Evolutionary conservation across 2,113 vertebrate genomes (phyloP), one percentile per base, ranked within the genome.

Genomic region (Picathartes gymnocephalus): DNA sequence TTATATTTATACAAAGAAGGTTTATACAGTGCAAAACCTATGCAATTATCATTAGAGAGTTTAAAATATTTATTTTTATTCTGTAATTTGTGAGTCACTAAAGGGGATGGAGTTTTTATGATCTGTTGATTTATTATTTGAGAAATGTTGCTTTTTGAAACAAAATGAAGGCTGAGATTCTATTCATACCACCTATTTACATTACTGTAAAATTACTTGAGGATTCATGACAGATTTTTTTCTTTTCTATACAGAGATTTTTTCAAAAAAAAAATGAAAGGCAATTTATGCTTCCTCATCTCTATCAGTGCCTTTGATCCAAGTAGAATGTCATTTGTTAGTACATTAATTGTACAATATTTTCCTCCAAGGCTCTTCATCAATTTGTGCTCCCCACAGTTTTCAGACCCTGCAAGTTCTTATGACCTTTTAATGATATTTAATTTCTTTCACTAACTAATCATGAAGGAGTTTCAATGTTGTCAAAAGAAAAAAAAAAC

Each of bases 351-450:
- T 35, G 6, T 31, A 66, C 73, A 84, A 39, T 40, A 25, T 44
- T 74, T 94, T 87, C 82, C 30, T 81, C 13, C 27, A 64, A 64
- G 39, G 6, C 8, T 86, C 11, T 66, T 86, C 44, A 40, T 47
- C 42, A 74, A 39, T 64, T 71, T 87, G 9, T 81, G 13, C n/a
- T 66, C 31, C 65, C 14, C 15, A 20, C 74, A 74, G n/a, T 89
- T 89, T 39, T 79, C 69, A 87, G 47, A 74, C 2, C 10, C 15
- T 18, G 22, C 4, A 79, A 81, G 24, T 60, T 81, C 47, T 84
- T 76, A 57, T 21, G 74, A 90, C 87, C 61, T 95, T 95, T 90
- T 45, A 82, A 79, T 54, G 65, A 56, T 80, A 73, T 85, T 91
- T 87, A 68, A 74, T 74, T 72, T 71, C 19, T 93, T 82, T 90